These are phyloP conservation scores for Melanargia galathea DNA, from an alignment of 2,888 invertebrate species.

Conservation along the genomic window DNA sequence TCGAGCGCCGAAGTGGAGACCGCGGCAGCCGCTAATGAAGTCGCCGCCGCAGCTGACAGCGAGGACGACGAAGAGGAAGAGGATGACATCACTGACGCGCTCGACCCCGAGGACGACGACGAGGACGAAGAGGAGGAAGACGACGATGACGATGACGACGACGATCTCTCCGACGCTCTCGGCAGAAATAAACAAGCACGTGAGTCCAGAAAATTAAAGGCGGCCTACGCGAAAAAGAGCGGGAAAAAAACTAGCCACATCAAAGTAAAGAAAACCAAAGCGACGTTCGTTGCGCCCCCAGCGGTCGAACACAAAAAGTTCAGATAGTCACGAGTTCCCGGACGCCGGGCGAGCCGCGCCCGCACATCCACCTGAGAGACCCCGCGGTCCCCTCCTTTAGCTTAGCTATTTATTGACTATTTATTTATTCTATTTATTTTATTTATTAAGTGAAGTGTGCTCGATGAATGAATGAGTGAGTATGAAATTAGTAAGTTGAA, in stretches of 20 bases:
- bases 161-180: conserved; percentile 85
- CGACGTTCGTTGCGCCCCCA: conserved; percentile 71
- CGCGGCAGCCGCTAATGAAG: conserved; percentile 56
- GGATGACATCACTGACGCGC: conserved; percentile 80
- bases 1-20: conserved; percentile 65
- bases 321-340: conserved; percentile 74
- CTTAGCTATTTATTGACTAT: conserved; percentile 83
- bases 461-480: conserved; percentile 79
- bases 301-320: conserved; percentile 80
- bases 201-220: conserved; percentile 90
- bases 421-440: conserved; percentile 83
- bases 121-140: conserved; percentile 86
- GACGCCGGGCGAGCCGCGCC: conserved; percentile 62
- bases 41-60: conserved; percentile 64
- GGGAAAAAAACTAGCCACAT: conserved; percentile 77
- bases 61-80: conserved; percentile 84
- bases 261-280: conserved; percentile 82
- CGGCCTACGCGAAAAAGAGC: conserved; percentile 72
- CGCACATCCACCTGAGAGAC: conserved; percentile 75
- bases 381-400: conserved; percentile 76
- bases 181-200: conserved; percentile 85
- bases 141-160: conserved; percentile 84
- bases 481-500: conserved; percentile 74
- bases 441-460: conserved; percentile 83
- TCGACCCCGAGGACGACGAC: conserved; percentile 84